These are phyloP conservation scores for Diachrysia chrysitis DNA, from an alignment of 2,888 invertebrate genomes.

Conservation along the genomic window DNA sequence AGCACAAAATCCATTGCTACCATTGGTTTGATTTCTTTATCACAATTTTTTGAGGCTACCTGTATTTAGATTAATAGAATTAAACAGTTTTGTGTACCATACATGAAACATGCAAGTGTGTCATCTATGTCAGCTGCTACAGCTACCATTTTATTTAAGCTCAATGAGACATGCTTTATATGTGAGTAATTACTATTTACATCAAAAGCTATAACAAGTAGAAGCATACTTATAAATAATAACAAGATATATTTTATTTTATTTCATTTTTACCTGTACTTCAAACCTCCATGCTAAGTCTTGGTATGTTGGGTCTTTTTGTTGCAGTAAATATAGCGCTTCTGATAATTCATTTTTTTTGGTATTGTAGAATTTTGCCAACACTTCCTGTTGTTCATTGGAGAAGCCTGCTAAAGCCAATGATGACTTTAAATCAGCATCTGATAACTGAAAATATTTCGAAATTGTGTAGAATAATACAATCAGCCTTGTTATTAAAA, in stretches of 20 bases:
- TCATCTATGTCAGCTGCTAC: too few species aligned
- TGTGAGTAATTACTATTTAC: too few species aligned
- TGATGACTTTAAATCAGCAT: conserved; percentile 82
- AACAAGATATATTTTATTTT: too few species aligned
- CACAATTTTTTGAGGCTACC: conserved; percentile 75
- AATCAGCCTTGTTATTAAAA: too few species aligned
- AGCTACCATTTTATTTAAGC: too few species aligned
- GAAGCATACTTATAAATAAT: too few species aligned
- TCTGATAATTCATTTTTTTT: conserved; percentile 88
- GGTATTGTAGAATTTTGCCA: conserved; percentile 89
- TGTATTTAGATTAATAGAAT: conserved; percentile 50
- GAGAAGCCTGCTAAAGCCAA: conserved; percentile 89
- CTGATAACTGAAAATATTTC: conserved; percentile 72
- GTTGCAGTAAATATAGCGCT: conserved; percentile 83
- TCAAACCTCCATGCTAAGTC: conserved; percentile 85
- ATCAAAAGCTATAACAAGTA: too few species aligned
- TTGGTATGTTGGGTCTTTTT: conserved; percentile 79
- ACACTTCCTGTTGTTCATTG: conserved; percentile 88
- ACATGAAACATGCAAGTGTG: too few species aligned
- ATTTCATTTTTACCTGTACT: conserved; percentile 74
- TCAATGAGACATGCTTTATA: too few species aligned
- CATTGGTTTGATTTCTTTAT: conserved; percentile 77
- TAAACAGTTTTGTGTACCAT: not conserved
- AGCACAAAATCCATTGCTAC: conserved; percentile 80
- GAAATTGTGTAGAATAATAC: not conserved